Base-by-base conservation (phyloP, 1,140 invertebrate genomes). In the Drosophila ironensis region DNA sequence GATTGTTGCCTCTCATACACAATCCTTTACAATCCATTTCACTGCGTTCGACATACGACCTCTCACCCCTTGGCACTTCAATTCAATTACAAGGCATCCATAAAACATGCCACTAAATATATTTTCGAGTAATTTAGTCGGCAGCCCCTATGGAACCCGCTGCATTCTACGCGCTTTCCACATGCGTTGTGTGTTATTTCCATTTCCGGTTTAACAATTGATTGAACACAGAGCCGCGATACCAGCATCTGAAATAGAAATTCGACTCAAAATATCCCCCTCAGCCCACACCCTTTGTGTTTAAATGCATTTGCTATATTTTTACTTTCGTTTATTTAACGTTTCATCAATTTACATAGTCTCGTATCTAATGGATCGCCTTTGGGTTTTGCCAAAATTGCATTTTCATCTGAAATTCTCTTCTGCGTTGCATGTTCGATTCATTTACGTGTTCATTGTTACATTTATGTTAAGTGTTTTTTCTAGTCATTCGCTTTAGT, bases 281-380 rank as follows among this genome's bases (percentile, higher is more conserved):
- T n/a, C n/a, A n/a, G n/a, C n/a, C n/a, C n/a, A n/a, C n/a, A n/a
- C n/a, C n/a, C n/a, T n/a, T n/a, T 64, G 48, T 64, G 37, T 28
- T 57, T 16, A 16, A 67, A 47, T 51, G 48, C 40, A 72, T 72
- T 53, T 68, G 38, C 38, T 45, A 42, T 64, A 56, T 59, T 68
- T 57, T 69, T 56, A 48, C 42, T 37, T 70, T 70, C 27, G 70
- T 64, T 81, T 71, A 80, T 80, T 81, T 71, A 76, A 82, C 72
- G 52, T 51, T 71, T 82, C 40, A 66, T 77, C 72, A 57, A 68
- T 81, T 82, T 72, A 81, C 72, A 81, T 82, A 54, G 61, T 73
- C 74, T 73, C 52, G 48, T 84, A 50, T 64, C 60, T 81, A 72
- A 51, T 64, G 57, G n/a, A n/a, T 67, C 66, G 59, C 66, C 46